A percentile compares a stretch with the other conserved stretches of the same genome.
phyloP scores from a whole-genome alignment of 2,888 invertebrate genomes.

The Archips crataeganus region DNA sequence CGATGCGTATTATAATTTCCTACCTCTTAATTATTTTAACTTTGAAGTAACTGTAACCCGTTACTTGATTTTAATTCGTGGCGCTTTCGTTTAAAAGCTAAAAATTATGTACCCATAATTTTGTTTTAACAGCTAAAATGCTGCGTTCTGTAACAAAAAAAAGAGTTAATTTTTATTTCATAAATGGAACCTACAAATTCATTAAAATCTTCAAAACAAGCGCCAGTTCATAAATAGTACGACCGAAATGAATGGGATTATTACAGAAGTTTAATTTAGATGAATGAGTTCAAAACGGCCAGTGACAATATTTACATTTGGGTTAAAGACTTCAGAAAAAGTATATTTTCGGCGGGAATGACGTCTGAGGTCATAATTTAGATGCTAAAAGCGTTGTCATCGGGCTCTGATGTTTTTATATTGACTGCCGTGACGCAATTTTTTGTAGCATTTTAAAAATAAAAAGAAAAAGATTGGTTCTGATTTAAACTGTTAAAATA shows the following conservation, averaged over 20 bases:
- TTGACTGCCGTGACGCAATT: neutral
- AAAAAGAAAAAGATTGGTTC: neutral
- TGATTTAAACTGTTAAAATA: neutral
- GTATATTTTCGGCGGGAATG: slow-evolving; percentile 20
- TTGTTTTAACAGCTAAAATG: neutral
- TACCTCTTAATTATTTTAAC: too few relatives aligned
- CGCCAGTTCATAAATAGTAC: slow-evolving; percentile 13
- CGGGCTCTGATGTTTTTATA: neutral
- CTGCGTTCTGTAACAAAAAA: neutral
- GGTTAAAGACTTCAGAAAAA: slow-evolving; percentile 23
- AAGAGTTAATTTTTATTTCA: neutral
- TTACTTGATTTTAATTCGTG: too few relatives aligned
- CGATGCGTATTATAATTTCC: too few relatives aligned
- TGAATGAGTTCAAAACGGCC: slow-evolving; percentile 10
- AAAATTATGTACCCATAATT: neutral
- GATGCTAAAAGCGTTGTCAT: slow-evolving; percentile 13
- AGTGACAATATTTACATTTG: slow-evolving; percentile 25
- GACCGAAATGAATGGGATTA: slow-evolving; percentile 14
- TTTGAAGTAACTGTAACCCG: too few relatives aligned
- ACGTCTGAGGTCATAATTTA: slow-evolving; percentile 31
- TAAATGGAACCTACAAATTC: neutral
- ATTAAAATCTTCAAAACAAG: slow-evolving; percentile 7
- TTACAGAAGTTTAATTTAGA: slow-evolving; percentile 30
- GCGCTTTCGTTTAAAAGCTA: too few relatives aligned
- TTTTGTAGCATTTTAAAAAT: neutral